phyloP scores from a whole-genome alignment of 2,113 vertebrate species.

The Etheostoma spectabile region DNA sequence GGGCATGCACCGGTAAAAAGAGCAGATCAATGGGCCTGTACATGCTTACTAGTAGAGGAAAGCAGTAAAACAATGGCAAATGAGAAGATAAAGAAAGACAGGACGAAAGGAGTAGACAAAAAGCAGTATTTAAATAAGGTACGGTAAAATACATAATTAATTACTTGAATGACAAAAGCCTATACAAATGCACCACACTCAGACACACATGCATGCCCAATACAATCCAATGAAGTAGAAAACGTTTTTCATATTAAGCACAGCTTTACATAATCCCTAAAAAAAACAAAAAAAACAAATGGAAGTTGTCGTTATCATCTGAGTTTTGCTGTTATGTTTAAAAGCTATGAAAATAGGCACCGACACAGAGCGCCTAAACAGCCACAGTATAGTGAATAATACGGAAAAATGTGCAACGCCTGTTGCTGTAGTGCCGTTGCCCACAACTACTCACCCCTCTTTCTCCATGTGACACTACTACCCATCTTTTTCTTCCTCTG shows the following conservation, averaged over 20 bases:
- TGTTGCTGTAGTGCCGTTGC: slow-evolving; percentile 70
- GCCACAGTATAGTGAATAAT: slow-evolving; percentile 58
- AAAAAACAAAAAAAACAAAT: slow-evolving; percentile 25
- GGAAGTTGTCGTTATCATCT: slow-evolving; percentile 38
- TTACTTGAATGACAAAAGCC: slow-evolving; percentile 33
- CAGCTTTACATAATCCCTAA: slow-evolving; percentile 50
- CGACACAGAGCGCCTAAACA: slow-evolving; percentile 36
- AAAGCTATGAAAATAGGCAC: slow-evolving; percentile 27
- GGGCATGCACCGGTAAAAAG: slow-evolving; percentile 16
- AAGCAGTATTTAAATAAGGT: slow-evolving; percentile 14
- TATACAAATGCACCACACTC: not conserved
- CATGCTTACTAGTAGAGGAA: slow-evolving; percentile 42
- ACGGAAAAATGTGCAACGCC: slow-evolving; percentile 75
- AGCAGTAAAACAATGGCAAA: slow-evolving; percentile 43
- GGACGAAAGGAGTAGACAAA: not conserved
- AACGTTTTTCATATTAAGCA: slow-evolving; percentile 25
- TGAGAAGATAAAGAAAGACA: slow-evolving; percentile 35
- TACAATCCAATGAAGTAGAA: slow-evolving; percentile 21
- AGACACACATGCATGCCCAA: slow-evolving; percentile 36
- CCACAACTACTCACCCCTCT: slow-evolving; percentile 64
- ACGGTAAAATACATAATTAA: not conserved
- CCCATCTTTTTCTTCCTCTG: slow-evolving; percentile 55
- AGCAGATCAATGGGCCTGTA: slow-evolving; percentile 44
- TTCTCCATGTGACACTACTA: slow-evolving; percentile 67
- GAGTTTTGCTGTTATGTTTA: slow-evolving; percentile 29